Conservation (phyloP, 2,888 invertebrate species). For the Dyspetes luteomarginatus region DNA sequence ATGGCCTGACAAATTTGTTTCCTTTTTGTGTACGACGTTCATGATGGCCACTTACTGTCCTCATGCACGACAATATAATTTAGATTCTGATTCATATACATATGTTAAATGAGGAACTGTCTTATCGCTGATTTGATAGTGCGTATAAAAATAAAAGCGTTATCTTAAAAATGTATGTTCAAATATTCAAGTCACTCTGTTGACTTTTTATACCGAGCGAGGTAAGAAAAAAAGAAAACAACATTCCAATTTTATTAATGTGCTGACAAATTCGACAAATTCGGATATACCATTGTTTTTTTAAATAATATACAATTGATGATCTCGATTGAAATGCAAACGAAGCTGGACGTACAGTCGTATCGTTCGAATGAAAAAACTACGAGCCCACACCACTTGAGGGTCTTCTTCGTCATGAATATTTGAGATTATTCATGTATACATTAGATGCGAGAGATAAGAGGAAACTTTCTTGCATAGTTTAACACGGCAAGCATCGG, state of each 20-base stretch:
- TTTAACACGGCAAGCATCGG: constrained; percentile 39
- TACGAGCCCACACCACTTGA: constrained; percentile 1
- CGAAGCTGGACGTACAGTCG: constrained; percentile 3
- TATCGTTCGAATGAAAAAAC: background rate
- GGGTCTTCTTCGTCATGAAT: constrained; percentile 46
- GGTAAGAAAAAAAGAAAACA: background rate
- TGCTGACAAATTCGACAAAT: background rate
- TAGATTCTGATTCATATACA: background rate
- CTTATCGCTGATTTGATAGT: constrained; percentile 16
- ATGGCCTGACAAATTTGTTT: background rate
- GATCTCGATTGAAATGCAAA: background rate
- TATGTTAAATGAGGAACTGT: background rate
- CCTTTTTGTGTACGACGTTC: background rate
- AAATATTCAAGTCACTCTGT: constrained; percentile 33
- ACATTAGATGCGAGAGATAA: constrained; percentile 54
- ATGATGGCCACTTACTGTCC: too few species aligned
- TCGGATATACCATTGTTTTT: background rate
- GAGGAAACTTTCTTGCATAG: constrained; percentile 42
- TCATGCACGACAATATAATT: background rate
- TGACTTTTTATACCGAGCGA: background rate
- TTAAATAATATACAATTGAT: background rate
- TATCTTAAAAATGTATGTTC: constrained; percentile 44
- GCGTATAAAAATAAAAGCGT: background rate
- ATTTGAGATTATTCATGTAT: constrained; percentile 60
- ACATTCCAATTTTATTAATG: background rate